These are phyloP conservation scores for Pelmatolapia mariae DNA, from an alignment of 2,113 vertebrate species.

Conservation along the genomic window DNA sequence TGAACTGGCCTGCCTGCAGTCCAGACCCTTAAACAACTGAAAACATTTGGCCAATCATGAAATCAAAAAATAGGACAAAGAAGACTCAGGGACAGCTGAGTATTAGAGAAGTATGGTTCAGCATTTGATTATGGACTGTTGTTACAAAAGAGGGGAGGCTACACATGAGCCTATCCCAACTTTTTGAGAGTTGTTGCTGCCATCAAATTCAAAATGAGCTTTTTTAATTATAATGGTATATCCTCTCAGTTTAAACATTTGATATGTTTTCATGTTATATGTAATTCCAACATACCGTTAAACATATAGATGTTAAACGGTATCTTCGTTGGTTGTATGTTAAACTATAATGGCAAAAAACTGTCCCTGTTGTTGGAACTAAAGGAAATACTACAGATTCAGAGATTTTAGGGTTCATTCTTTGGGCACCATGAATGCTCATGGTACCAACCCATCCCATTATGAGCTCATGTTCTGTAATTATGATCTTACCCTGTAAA, in stretches of 20 bases:
- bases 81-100: neutral
- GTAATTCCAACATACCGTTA: too few species aligned
- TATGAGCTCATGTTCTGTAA: neutral
- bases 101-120: neutral
- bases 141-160: neutral
- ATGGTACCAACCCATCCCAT: rapidly evolving
- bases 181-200: neutral
- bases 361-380: rapidly evolving
- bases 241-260: neutral
- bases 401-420: neutral
- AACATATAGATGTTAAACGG: neutral
- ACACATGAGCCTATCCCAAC: neutral
- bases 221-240: neutral
- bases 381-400: neutral
- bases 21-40: neutral
- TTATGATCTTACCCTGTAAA: neutral
- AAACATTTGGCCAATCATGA: rapidly evolving
- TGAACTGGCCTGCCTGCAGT: neutral
- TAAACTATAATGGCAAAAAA: neutral
- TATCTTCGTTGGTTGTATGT: rapidly evolving
- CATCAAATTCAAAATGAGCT: neutral
- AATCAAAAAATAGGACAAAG: neutral
- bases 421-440: neutral
- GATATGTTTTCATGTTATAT: too few species aligned
- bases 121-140: neutral